Percentiles rank a stretch among this genome's conserved stretches.
phyloP scores from a whole-genome alignment of 2,113 vertebrate genomes.

The Hippolais icterina region DNA sequence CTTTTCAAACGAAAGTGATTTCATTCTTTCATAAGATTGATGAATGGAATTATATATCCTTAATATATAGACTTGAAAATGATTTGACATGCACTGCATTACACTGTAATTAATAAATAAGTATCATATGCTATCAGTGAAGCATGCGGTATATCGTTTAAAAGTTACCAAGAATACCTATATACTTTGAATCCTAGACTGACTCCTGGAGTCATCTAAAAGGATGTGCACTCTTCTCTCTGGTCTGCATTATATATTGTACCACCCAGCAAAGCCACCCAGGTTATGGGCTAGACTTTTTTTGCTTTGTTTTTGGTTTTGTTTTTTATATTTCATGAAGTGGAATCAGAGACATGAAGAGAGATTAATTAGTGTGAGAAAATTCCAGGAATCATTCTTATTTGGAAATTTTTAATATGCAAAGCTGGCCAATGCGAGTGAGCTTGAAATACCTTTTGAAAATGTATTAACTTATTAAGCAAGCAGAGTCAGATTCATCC shows the following conservation, averaged over 20 bases:
- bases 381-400: not conserved
- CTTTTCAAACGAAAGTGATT: not conserved
- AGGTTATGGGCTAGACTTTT: not conserved
- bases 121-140: not conserved
- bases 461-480: not conserved
- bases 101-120: not conserved
- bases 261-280: not conserved
- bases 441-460: not conserved
- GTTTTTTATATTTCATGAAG: not conserved
- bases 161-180: not conserved
- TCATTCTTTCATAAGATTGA: not conserved
- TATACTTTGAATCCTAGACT: not conserved
- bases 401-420: not conserved
- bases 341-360: not conserved
- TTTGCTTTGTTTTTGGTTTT: not conserved
- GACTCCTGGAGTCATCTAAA: not conserved
- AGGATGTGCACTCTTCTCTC: not conserved
- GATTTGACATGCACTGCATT: not conserved
- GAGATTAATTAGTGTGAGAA: not conserved
- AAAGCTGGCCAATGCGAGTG: not conserved
- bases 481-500: not conserved
- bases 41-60: not conserved
- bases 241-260: not conserved
- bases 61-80: not conserved
- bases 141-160: not conserved